phyloP scores from a whole-genome alignment of 2,888 invertebrate species.

The Coenonympha glycerion region DNA sequence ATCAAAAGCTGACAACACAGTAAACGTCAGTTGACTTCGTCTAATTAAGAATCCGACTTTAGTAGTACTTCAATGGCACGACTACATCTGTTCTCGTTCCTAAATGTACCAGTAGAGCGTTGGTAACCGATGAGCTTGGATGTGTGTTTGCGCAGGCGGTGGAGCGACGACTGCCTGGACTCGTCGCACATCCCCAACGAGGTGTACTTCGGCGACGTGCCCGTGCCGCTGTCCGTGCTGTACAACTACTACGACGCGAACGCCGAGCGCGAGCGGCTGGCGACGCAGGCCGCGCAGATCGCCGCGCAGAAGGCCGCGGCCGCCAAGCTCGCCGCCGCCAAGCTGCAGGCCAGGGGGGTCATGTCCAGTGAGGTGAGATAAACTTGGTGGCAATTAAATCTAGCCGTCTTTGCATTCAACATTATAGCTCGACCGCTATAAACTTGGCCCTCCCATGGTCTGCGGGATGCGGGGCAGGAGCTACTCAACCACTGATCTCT shows the following conservation, averaged over 20 bases:
- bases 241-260: constrained; percentile 73
- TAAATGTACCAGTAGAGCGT: no score
- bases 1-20: no score
- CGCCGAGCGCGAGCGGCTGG: constrained; percentile 64
- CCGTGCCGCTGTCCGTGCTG: constrained; percentile 62
- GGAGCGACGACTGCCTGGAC: constrained; percentile 73
- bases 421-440: no score
- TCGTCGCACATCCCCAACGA: constrained; percentile 74
- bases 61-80: no score
- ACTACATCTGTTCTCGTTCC: no score
- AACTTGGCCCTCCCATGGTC: no score
- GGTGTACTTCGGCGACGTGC: constrained; percentile 73
- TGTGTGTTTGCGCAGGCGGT: constrained; percentile 48
- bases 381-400: neutral
- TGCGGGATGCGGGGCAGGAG: no score
- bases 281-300: constrained; percentile 63
- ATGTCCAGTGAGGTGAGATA: constrained; percentile 45
- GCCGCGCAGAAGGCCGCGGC: constrained; percentile 70
- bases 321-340: constrained; percentile 57
- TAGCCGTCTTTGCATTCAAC: no score
- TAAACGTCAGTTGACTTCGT: no score
- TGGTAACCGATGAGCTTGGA: no score
- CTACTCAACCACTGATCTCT: no score
- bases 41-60: no score
- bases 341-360: constrained; percentile 45